Base-by-base conservation (phyloP, 1,140 invertebrate genomes). In the Hetaerina americana region DNA sequence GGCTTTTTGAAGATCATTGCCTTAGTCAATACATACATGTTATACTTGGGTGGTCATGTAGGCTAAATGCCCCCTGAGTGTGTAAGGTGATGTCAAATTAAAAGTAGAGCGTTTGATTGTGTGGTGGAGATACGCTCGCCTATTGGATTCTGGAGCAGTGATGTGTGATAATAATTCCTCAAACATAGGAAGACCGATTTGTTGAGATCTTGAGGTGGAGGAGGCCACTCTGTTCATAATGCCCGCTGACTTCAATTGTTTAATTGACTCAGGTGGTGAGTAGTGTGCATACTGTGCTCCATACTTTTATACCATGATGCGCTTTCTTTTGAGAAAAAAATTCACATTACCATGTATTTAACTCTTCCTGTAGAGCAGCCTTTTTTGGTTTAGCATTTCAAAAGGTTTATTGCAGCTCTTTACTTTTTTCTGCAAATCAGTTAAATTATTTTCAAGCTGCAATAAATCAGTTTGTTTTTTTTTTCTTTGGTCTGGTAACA, bases 111-210 rank as follows among this genome's bases (percentile, higher is more conserved):
- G 40, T 57, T 57, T 57, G 10, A 57, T 57, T 57, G 40, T 57
- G 40, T 57, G 40, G 40, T 57, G 40, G 40, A 57, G 40, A 57
- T 57, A 57, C 40, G 40, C 40, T 57, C 40, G 26, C 26, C 68
- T 69, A 27, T 28, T 27, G 68, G 26, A 69, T 27, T 69, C 68
- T 27, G 26, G 28, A 27, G 68, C 68, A 69, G 68, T 70, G 70
- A 70, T 70, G 26, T 70, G 70, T 70, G 40, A 57, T 57, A 66
- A 70, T 70, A 70, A 70, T 70, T 70, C 70, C 70, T 70, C 70
- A 70, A 70, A 70, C 70, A 70, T 70, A 70, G 70, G 70, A 27
- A 70, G 49, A 40, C 70, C 70, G 29, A 70, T 70, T 70, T 70
- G 70, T 70, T 70, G 70, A 57, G 40, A 57, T 57, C 40, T 57